phyloP scores from a whole-genome alignment of 53 echinoderm and acorn worm species.

The Crossaster papposus region DNA sequence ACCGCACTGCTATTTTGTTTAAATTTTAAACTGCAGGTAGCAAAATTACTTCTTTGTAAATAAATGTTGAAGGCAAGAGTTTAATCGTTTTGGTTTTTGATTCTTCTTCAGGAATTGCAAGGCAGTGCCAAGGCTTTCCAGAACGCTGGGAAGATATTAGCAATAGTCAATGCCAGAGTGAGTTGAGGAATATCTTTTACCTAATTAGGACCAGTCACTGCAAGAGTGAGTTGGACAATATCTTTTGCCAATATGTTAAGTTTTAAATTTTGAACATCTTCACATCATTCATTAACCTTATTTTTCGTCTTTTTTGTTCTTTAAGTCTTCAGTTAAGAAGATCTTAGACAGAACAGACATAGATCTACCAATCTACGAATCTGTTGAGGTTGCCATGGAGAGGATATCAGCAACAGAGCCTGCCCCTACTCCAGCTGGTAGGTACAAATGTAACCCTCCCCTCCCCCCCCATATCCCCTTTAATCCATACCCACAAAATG shows the following conservation, averaged over 20 bases:
- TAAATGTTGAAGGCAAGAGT: neutral
- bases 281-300: neutral
- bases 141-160: slow-evolving; percentile 61
- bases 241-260: too few relatives aligned
- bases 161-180: slow-evolving; percentile 67
- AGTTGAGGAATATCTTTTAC: slow-evolving; percentile 18
- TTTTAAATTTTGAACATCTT: neutral
- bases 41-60: neutral
- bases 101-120: slow-evolving; percentile 69
- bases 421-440: neutral
- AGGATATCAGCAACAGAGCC: neutral
- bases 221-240: slow-evolving; percentile 58
- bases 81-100: neutral
- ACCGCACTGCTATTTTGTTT: too few relatives aligned
- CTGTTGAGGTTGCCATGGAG: slow-evolving; percentile 66
- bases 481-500: too few relatives aligned
- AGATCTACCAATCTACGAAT: slow-evolving; percentile 59
- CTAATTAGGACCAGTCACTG: slow-evolving; percentile 61
- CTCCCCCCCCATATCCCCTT: too few relatives aligned
- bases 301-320: neutral
- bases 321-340: slow-evolving; percentile 57
- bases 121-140: slow-evolving; percentile 61
- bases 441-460: neutral
- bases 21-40: too few relatives aligned
- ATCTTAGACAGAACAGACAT: slow-evolving; percentile 62